These are phyloP conservation scores for Muscicapa striata DNA, from an alignment of 2,797 vertebrate species.

Conservation along the genomic window DNA sequence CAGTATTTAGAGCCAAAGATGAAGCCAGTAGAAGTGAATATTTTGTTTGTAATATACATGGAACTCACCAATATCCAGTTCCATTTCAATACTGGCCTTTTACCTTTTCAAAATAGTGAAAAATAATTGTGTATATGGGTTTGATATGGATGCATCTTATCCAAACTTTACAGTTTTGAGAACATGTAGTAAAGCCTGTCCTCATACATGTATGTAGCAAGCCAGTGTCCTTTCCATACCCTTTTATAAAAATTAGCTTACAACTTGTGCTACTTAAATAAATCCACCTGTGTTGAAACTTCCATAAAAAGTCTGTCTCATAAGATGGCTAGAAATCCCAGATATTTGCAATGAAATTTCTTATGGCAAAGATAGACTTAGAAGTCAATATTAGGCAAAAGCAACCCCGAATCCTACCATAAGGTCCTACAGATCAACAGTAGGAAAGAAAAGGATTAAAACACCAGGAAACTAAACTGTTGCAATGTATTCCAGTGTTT, in stretches of 20 bases:
- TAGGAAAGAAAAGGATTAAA: not conserved
- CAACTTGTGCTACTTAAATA: not conserved
- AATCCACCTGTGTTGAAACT: not conserved
- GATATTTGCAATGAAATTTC: not conserved
- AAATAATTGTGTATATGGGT: not conserved
- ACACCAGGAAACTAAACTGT: not conserved
- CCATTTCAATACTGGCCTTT: not conserved
- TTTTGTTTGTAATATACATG: not conserved
- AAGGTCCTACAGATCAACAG: not conserved
- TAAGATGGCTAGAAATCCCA: not conserved
- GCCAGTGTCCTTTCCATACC: fast-evolving
- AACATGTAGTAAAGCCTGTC: not conserved
- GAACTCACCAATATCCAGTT: not conserved
- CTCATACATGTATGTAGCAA: not conserved
- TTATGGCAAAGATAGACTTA: not conserved
- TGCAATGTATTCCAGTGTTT: not conserved
- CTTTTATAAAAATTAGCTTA: not conserved
- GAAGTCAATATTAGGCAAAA: not conserved
- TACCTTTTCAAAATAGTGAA: not conserved
- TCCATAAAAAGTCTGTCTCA: not conserved
- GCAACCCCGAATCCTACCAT: not conserved
- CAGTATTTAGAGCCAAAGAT: not conserved
- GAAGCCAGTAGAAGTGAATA: not conserved
- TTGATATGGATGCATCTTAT: fast-evolving
- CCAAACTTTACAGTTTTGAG: not conserved